Percentiles rank a stretch among this genome's conserved stretches.
Conservation (phyloP, 2,888 invertebrate genomes). For the Ectemnius lituratus region DNA sequence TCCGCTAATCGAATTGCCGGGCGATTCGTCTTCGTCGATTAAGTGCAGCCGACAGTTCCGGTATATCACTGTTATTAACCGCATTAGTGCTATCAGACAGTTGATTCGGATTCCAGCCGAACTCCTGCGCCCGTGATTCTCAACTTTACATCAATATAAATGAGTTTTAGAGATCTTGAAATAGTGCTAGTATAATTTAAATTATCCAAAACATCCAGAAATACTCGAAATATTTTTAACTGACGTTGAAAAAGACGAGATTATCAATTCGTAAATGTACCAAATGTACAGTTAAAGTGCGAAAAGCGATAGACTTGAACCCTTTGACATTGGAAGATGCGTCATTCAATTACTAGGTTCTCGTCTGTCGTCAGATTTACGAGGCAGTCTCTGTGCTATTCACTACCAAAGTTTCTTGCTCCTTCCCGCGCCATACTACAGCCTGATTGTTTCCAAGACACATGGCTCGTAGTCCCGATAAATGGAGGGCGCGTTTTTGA, state of each 20-base stretch:
- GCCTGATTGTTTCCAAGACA: constrained; percentile 2
- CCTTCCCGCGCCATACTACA: background rate
- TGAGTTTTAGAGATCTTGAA: no score
- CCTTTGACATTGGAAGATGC: background rate
- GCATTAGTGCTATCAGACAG: no score
- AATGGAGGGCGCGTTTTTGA: constrained; percentile 3
- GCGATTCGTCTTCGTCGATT: constrained; percentile 1
- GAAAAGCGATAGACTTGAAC: no score
- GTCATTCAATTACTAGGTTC: background rate
- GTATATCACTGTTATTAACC: background rate
- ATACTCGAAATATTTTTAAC: no score
- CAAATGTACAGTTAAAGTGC: no score
- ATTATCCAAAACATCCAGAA: no score
- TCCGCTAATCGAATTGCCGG: background rate
- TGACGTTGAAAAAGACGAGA: no score
- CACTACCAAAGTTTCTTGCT: background rate
- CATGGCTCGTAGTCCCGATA: background rate
- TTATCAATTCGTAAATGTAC: no score
- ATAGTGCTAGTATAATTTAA: no score
- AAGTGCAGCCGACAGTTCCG: constrained; percentile 2
- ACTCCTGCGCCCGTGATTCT: no score
- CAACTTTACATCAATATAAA: no score
- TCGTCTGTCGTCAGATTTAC: background rate
- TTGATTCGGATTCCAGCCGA: no score
- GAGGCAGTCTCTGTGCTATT: background rate